A percentile compares a stretch with the other conserved stretches of the same genome.
Conservation (phyloP, 2,888 invertebrate genomes). For the Drosophila melanocephala region DNA sequence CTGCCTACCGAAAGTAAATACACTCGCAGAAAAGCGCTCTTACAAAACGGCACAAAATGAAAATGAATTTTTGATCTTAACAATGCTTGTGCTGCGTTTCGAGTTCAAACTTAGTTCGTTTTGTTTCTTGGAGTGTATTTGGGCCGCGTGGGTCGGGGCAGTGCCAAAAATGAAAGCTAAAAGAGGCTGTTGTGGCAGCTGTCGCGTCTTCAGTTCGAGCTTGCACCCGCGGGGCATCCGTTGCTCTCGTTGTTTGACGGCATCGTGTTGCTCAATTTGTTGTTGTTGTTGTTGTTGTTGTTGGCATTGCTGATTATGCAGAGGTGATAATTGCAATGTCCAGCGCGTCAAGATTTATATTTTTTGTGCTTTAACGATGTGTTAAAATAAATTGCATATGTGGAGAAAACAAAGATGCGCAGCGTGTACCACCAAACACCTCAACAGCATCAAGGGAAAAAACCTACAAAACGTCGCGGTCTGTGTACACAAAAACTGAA, state of each 20-base stretch:
- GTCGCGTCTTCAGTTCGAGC: constrained; percentile 39
- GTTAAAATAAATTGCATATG: constrained; percentile 84
- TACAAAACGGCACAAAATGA: neutral
- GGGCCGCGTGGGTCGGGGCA: constrained; percentile 74
- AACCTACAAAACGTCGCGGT: constrained; percentile 76
- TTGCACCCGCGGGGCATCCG: constrained; percentile 69
- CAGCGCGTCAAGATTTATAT: constrained; percentile 83
- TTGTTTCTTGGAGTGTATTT: neutral
- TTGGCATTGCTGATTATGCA: constrained; percentile 71
- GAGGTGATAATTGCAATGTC: constrained; percentile 84
- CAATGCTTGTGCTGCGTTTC: neutral
- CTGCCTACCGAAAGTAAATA: constrained; percentile 11
- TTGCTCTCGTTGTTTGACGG: constrained; percentile 75
- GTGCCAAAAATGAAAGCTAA: constrained; percentile 74
- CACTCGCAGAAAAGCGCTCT: constrained; percentile 2
- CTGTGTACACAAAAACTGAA: constrained; percentile 75
- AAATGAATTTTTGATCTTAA: neutral
- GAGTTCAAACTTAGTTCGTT: neutral
- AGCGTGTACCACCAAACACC: constrained; percentile 5
- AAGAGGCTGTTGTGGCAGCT: constrained; percentile 58
- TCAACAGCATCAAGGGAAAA: constrained; percentile 32
- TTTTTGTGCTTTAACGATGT: constrained; percentile 83
- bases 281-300: constrained; percentile 32
- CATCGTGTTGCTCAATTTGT: constrained; percentile 52
- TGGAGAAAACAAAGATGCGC: constrained; percentile 34